Base-by-base conservation (phyloP, 2,797 vertebrate genomes). In the Odontamblyopus rebecca region DNA sequence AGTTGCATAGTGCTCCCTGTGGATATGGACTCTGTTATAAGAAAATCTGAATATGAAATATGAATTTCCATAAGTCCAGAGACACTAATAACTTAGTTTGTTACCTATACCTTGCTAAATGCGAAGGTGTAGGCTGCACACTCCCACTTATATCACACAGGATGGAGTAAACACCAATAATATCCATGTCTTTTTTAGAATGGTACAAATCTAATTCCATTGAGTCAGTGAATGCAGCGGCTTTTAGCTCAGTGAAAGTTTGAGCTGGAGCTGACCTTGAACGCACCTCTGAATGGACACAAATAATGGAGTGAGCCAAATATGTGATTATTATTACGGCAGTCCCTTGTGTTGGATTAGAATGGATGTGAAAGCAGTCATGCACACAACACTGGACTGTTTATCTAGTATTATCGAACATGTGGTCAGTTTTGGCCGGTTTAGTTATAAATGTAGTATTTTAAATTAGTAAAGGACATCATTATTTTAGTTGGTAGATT, bases 281-380 rank as follows among this genome's bases (percentile, higher is more conserved):
- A 73, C 66, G 72, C 53, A 72, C 74, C 67, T 79, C 65, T 67
- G 23, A 71, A 65, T 66, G 63, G 15, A 66, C 13, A 50, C 50
- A 38, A 61, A 32, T 70, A 65, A 29, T 50, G 67, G 44, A 70
- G 48, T 29, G 48, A 65, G 70, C 67, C 57, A 59, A 79, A 71
- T 61, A 68, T 44, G n/a, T 26, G 13, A 12, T 30, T 59, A 9
- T 67, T 65, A 73, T 77, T 51, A 75, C 61, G 79, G 38, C 74
- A 76, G 41, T 68, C 79, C 61, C 77, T 35, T 56, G 74, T 57
- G 60, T 67, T 84, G 78, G 73, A 75, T 78, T 68, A 73, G 56
- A 0, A 63, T 57, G 41, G 68, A 62, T 75, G 72, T 75, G 32
- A 83, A 75, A 15, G 64, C 80, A 82, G 19, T 76, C 77, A 76